These are phyloP conservation scores for Porites evermanni DNA, from an alignment of 92 coral and sea anemone species.

Conservation along the genomic window DNA sequence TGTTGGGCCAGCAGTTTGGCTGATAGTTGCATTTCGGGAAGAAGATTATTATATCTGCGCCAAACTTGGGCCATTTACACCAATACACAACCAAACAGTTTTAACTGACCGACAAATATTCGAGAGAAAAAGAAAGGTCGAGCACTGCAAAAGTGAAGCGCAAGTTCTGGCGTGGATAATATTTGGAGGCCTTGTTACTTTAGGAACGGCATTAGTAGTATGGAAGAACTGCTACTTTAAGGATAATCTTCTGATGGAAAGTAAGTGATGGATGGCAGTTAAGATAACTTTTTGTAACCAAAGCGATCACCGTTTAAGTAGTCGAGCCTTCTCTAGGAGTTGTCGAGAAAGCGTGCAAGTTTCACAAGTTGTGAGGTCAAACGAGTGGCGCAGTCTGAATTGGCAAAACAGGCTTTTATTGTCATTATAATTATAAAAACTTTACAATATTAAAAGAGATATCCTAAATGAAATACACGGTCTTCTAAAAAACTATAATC, in stretches of 20 bases:
- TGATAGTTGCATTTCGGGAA: slow-evolving; percentile 32
- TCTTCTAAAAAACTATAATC: no score
- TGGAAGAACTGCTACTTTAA: slow-evolving; percentile 37
- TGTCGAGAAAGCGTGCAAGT: no score
- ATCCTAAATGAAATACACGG: no score
- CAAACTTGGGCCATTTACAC: slow-evolving; percentile 29
- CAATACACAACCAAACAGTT: not conserved
- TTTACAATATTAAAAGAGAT: no score
- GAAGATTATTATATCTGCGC: slow-evolving; percentile 53
- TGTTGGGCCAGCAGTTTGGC: slow-evolving; percentile 63
- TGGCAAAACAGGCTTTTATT: no score
- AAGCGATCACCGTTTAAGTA: no score
- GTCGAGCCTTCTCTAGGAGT: no score
- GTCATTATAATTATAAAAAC: no score
- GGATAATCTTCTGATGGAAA: slow-evolving; percentile 45
- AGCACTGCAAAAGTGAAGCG: slow-evolving; percentile 39
- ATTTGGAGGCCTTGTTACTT: not conserved
- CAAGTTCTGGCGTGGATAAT: slow-evolving; percentile 45
- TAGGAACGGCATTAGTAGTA: slow-evolving; percentile 19
- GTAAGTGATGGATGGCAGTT: slow-evolving; percentile 21
- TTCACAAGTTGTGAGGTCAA: no score
- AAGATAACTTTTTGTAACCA: no score
- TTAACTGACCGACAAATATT: not conserved
- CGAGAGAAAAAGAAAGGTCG: no score
- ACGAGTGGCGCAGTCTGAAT: no score